Evolutionary conservation across 2,797 vertebrate genomes (phyloP).

Genomic region (Anabacerthia variegaticeps): DNA sequence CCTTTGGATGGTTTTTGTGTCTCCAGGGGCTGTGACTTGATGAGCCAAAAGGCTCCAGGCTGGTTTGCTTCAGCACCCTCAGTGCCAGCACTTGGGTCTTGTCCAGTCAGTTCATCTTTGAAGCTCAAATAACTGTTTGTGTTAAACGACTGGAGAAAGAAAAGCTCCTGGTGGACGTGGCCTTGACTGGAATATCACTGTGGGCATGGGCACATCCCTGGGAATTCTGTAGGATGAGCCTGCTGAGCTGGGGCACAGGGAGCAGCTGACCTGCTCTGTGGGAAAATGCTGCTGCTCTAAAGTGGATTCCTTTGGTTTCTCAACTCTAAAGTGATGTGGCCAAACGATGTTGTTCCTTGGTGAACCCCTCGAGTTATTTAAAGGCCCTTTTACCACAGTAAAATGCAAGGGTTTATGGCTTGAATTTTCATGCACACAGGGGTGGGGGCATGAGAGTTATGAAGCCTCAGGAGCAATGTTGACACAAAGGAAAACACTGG

Average conservation of each 20-base stretch:
- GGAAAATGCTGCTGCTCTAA: constrained; percentile 25
- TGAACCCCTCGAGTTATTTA: neutral
- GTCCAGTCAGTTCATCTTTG: constrained; percentile 37
- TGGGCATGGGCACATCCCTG: neutral
- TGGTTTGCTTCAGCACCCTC: constrained; percentile 10
- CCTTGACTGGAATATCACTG: neutral
- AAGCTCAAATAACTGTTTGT: constrained; percentile 48
- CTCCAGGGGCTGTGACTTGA: neutral
- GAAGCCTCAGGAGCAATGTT: neutral
- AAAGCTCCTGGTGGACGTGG: neutral
- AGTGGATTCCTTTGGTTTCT: neutral
- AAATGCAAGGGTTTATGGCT: neutral
- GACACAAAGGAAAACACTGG: neutral
- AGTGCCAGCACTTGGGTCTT: constrained; percentile 34
- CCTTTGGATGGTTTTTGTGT: neutral
- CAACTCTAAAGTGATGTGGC: neutral
- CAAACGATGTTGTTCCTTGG: neutral
- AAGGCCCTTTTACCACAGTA: neutral
- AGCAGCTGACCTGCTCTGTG: neutral
- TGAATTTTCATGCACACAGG: neutral
- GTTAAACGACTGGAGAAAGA: constrained; percentile 34
- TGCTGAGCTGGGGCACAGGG: neutral
- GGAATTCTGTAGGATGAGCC: neutral
- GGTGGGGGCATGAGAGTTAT: neutral
- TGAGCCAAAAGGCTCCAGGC: neutral